Evolutionary conservation across 2,888 invertebrate species (phyloP).

Genomic region (Ischnura elegans): DNA sequence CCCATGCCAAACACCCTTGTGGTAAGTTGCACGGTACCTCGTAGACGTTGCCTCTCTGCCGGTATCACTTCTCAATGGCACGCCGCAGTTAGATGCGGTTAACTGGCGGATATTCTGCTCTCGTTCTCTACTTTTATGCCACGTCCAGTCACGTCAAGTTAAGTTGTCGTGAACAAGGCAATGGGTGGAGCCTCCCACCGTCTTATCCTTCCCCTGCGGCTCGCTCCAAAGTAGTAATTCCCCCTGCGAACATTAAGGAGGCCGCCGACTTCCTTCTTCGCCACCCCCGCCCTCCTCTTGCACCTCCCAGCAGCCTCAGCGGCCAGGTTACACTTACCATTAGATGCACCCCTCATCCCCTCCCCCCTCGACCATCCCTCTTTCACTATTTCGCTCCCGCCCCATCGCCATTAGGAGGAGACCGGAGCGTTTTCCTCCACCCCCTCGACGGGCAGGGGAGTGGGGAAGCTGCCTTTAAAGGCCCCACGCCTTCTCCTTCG

Average conservation of each 20-base stretch:
- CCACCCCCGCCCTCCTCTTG: not conserved
- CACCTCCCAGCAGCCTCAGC: not conserved
- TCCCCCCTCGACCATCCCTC: not conserved
- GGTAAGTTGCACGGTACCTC: too few relatives aligned
- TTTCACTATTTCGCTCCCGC: not conserved
- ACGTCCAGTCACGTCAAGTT: too few relatives aligned
- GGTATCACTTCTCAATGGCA: too few relatives aligned
- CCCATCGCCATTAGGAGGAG: not conserved
- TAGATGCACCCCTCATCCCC: not conserved
- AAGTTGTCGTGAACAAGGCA: too few relatives aligned
- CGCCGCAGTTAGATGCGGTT: too few relatives aligned
- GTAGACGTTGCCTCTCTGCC: too few relatives aligned
- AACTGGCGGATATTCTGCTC: too few relatives aligned
- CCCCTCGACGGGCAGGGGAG: not conserved
- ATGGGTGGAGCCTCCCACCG: too few relatives aligned
- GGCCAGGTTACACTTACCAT: conserved; percentile 12
- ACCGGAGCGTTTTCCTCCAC: not conserved
- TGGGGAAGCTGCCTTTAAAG: not conserved
- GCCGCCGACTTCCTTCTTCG: not conserved
- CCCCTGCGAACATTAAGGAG: conserved; percentile 5
- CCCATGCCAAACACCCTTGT: too few relatives aligned
- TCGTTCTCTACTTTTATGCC: too few relatives aligned
- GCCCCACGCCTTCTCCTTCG: not conserved
- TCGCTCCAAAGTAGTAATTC: not conserved
- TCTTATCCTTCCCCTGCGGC: not conserved